Evolutionary conservation across 2,888 invertebrate genomes (phyloP).

Genomic region (Andrena haemorrhoa): DNA sequence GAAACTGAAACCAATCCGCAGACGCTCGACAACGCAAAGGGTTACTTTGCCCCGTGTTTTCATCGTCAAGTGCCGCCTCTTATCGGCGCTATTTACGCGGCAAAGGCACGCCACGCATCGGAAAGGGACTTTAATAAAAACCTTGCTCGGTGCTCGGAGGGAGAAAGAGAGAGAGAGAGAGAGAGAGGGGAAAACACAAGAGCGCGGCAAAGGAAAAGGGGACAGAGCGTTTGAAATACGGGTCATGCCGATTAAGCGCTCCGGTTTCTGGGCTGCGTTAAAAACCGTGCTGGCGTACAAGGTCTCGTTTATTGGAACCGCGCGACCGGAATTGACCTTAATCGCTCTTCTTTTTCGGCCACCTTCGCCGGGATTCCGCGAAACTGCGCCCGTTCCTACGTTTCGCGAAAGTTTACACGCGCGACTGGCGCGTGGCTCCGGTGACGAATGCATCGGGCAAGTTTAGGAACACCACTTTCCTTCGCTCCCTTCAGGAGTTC

Average conservation of each 20-base stretch:
- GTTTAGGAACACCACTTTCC: not conserved
- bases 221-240: conserved; percentile 49
- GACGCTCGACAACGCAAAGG: conserved; percentile 34
- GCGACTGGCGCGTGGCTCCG: not conserved
- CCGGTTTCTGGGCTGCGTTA: conserved; percentile 58
- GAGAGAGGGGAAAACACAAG: not conserved
- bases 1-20: not conserved
- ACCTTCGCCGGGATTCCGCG: conserved; percentile 42
- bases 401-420: conserved; percentile 11
- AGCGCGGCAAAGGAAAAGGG: not conserved
- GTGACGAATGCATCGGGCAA: not conserved
- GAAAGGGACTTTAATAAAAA: conserved; percentile 46
- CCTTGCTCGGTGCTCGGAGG: not conserved
- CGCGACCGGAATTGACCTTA: conserved; percentile 59
- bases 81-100: conserved; percentile 49
- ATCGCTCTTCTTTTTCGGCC: conserved; percentile 55
- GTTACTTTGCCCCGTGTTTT: conserved; percentile 36
- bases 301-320: conserved; percentile 65
- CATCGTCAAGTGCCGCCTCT: conserved; percentile 32
- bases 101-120: conserved; percentile 5
- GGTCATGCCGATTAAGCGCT: conserved; percentile 55
- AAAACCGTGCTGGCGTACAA: conserved; percentile 55
- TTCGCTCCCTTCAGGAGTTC: not conserved
- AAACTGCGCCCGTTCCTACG: conserved; percentile 6
- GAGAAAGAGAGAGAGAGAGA: too few species aligned